Conservation (phyloP, 1,140 invertebrate species). For the Papilio glaucus region DNA sequence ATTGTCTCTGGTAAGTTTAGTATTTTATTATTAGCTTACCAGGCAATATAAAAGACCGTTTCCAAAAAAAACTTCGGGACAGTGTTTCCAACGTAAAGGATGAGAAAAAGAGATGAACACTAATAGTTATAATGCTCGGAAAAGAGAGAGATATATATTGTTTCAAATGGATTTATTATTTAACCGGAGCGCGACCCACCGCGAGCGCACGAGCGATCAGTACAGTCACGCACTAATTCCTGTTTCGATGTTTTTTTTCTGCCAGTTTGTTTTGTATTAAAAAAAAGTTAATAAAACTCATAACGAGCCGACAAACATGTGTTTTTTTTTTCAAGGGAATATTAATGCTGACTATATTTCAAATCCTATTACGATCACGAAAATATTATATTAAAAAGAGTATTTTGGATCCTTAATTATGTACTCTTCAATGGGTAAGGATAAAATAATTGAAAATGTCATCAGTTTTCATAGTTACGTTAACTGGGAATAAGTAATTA, state of each 20-base stretch:
- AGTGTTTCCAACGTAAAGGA: slow-evolving; percentile 38
- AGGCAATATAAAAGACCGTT: slow-evolving; percentile 1
- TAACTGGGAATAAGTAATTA: too few species aligned
- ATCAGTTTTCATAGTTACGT: background rate
- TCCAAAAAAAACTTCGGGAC: slow-evolving; percentile 30
- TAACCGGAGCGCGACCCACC: slow-evolving; percentile 59
- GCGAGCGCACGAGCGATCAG: slow-evolving; percentile 43
- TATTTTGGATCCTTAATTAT: slow-evolving; percentile 1
- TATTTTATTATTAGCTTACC: slow-evolving; percentile 7
- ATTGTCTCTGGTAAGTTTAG: background rate
- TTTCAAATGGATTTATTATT: slow-evolving; percentile 71
- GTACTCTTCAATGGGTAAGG: background rate
- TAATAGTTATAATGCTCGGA: slow-evolving; percentile 43
- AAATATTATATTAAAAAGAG: too few species aligned
- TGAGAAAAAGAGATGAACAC: slow-evolving; percentile 44
- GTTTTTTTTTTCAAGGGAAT: slow-evolving; percentile 8
- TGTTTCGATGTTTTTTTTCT: slow-evolving; percentile 23
- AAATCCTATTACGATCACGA: background rate
- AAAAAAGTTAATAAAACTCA: slow-evolving; percentile 29
- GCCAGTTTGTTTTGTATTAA: slow-evolving; percentile 9
- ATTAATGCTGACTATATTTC: slow-evolving; percentile 11
- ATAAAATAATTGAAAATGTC: background rate
- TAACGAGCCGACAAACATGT: slow-evolving; percentile 26
- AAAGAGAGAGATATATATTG: slow-evolving; percentile 59
- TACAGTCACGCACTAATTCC: slow-evolving; percentile 43